Base-by-base conservation (phyloP, 1,140 invertebrate species). In the Papilio dardanus region DNA sequence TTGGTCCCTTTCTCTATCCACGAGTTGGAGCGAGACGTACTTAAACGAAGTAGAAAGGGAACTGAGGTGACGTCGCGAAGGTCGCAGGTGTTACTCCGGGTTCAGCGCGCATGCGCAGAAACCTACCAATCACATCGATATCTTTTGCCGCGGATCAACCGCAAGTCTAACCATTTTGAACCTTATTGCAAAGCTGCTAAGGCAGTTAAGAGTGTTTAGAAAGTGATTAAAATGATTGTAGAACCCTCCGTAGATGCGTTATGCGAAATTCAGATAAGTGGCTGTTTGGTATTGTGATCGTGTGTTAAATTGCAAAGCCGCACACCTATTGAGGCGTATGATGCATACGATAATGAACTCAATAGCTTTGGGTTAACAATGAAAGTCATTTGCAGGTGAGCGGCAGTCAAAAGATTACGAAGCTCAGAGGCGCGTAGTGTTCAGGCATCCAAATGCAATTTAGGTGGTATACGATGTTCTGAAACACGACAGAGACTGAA, bases 191-290 rank as follows among this genome's bases (percentile, higher is more conserved):
- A 4, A n/a, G 37, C 12, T 19, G 35, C 40, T 83, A 83, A 78
- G 54, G 30, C 42, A 30, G 24, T 42, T 69, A 28, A 24, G 6
- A 30, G 10, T 14, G 54, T 62, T 62, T 28, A 62, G 24, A 10
- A 62, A 5, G 54, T 28, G 54, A 62, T 62, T 62, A 28, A 62
- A 62, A 62, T 30, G 30, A 46, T 80, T 81, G 79, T 77, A 74
- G 74, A 79, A 71, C 77, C 78, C 79, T 81, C 76, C 76, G 81
- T 83, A 79, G 77, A 82, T 85, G 85, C 79, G 82, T 77, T 80
- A 86, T 86, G 87, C 86, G 85, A 88, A 87, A 86, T 85, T 85
- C 78, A 83, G 83, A 83, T 85, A 85, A 83, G 77, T 76, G 77
- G 77, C 77, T 76, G 77, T 79, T 78, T 71, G 58, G 62, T 79